A percentile compares a stretch with the other conserved stretches of the same genome.
These are phyloP conservation scores for Oplegnathus fasciatus DNA, from an alignment of 2,113 vertebrate genomes.

Conservation along the genomic window DNA sequence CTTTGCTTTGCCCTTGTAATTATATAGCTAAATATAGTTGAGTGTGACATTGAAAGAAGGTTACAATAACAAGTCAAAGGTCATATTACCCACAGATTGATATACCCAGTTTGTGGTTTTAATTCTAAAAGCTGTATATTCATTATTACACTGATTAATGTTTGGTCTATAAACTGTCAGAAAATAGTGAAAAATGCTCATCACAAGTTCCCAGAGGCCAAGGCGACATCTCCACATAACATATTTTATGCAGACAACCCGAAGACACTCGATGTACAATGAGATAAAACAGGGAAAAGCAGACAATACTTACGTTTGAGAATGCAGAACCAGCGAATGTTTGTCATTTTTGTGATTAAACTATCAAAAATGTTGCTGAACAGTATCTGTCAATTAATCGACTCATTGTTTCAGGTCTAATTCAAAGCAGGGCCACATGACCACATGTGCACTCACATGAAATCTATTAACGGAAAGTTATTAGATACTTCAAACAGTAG, in stretches of 20 bases:
- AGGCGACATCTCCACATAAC: not conserved
- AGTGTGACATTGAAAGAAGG: not conserved
- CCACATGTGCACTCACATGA: not conserved
- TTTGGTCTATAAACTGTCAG: not conserved
- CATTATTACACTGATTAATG: not conserved
- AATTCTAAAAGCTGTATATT: too few relatives aligned
- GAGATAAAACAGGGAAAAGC: not conserved
- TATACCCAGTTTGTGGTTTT: too few relatives aligned
- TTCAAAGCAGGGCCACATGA: not conserved
- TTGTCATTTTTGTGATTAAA: not conserved
- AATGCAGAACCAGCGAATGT: not conserved
- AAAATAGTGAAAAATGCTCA: not conserved
- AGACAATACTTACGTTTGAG: not conserved
- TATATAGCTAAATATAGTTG: not conserved
- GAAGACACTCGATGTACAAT: not conserved
- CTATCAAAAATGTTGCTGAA: not conserved
- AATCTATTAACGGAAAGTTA: too few relatives aligned
- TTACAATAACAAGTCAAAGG: not conserved
- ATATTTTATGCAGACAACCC: not conserved
- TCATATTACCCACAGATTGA: not conserved
- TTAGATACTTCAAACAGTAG: not conserved
- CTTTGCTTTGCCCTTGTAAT: too few relatives aligned
- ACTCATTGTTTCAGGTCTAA: not conserved
- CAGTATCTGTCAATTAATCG: not conserved
- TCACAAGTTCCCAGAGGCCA: too few relatives aligned